Evolutionary conservation across 2,797 vertebrate genomes (phyloP), one percentile per base, ranked within the genome.

Genomic region (Syngnathus rostellatus): DNA sequence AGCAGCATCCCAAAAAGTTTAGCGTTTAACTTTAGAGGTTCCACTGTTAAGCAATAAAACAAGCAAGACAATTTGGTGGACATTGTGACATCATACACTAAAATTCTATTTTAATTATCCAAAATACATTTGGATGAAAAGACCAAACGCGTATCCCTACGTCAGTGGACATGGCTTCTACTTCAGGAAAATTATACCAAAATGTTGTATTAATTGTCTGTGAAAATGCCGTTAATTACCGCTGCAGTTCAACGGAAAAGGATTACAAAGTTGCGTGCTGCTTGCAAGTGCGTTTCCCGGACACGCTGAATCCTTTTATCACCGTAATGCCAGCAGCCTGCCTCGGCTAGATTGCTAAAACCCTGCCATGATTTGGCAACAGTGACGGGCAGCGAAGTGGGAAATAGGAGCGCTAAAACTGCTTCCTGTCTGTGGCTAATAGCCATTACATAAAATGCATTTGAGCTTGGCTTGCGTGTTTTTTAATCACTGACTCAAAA

Each of bases 341-440:
- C 53, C 64, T 58, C 25, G 16, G 19, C 21, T 45, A 37, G 64
- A 58, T 57, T 43, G 64, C 39, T 31, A 51, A 57, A 64, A 65
- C 39, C 21, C 40, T 10, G 8, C 46, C 21, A 45, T 23, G 14
- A 54, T 41, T 65, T 54, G 50, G 64, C 17, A 46, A 63, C 45
- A 38, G 10, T 17, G 25, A 51, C 16, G 50, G 48, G 46, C 63
- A 38, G 48, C 17, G 31, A 64, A 38, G 46, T 37, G 45, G 31
- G 3, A 48, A 64, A 48, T 57, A 39, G 41, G 53, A 14, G 40
- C 19, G 23, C 54, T 43, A 21, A 65, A 65, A 65, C 40, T 12
- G 60, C 40, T 62, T 62, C 60, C 40, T 62, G 60, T 62, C 60
- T 62, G 60, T 62, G 19, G 41, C 40, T 62, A 62, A 41, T 62